Percentiles rank a stretch among this genome's conserved stretches.
Evolutionary conservation across 2,113 vertebrate species (phyloP).

Genomic region (human (Homo sapiens)): GRCh38 chr11:123525001-123525500

Average conservation of each 20-base stretch:
- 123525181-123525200: not conserved
- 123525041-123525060: not conserved
- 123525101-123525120: not conserved
- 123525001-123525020: not conserved
- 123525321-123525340: not conserved
- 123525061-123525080: not conserved
- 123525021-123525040: not conserved
- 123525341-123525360: not conserved
- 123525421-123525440: not conserved
- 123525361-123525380: not conserved
- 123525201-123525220: not conserved
- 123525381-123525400: not conserved
- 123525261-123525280: not conserved
- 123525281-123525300: not conserved
- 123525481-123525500: not conserved
- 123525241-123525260: not conserved
- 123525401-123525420: not conserved
- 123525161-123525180: not conserved
- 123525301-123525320: constrained; percentile 17
- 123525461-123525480: not conserved
- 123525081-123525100: not conserved
- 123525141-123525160: not conserved
- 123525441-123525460: not conserved
- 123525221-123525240: not conserved
- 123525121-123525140: not conserved